phyloP scores from a whole-genome alignment of 2,113 vertebrate genomes.

The Lampris incognitus region DNA sequence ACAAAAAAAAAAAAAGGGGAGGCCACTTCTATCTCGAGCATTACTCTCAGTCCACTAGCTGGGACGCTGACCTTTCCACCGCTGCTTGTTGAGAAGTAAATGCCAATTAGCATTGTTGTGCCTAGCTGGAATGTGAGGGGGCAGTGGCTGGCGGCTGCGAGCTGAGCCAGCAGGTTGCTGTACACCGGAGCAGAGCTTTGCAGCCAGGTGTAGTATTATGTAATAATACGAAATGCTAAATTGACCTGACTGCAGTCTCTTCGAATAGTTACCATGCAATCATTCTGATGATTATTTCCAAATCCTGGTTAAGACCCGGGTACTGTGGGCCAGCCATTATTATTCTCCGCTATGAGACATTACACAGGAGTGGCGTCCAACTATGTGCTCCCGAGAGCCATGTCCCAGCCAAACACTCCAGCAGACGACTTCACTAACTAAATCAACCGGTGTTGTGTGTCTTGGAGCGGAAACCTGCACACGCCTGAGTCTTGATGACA shows the following conservation, averaged over 20 bases:
- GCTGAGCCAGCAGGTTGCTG: slow-evolving; percentile 35
- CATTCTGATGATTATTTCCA: slow-evolving; percentile 16
- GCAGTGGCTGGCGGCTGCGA: slow-evolving; percentile 39
- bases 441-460: no score
- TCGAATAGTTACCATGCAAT: slow-evolving; percentile 48
- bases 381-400: no score
- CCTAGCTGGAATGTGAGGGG: slow-evolving; percentile 43
- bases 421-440: no score
- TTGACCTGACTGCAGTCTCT: slow-evolving; percentile 49
- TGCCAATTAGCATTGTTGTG: slow-evolving; percentile 34
- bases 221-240: slow-evolving; percentile 32
- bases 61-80: slow-evolving; percentile 52
- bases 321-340: no score
- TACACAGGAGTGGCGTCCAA: no score
- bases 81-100: slow-evolving; percentile 29
- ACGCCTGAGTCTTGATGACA: no score
- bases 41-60: slow-evolving; percentile 33
- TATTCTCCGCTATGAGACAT: no score
- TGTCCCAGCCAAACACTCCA: no score
- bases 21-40: slow-evolving; percentile 16
- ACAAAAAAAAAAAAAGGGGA: neutral
- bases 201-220: slow-evolving; percentile 41
- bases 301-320: slow-evolving; percentile 2
- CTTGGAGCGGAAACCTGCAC: no score
- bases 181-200: slow-evolving; percentile 22